Evolutionary conservation across 2,797 vertebrate species (phyloP), one percentile per base, ranked within the genome.

Genomic region (Myotis myotis): DNA sequence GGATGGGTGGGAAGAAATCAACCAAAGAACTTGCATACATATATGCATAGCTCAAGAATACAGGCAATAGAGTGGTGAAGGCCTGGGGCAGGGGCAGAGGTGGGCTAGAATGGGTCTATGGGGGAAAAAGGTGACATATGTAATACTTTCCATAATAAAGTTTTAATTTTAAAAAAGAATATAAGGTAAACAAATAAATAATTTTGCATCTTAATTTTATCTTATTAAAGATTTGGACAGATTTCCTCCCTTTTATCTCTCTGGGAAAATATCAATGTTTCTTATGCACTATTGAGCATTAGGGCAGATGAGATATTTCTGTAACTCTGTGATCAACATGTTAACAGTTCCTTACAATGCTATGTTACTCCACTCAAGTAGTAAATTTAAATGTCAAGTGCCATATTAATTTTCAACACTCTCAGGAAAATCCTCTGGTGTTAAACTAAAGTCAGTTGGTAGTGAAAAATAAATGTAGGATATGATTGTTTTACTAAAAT

Each of bases 151-250:
- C 28, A 62, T 62, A 62, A 62, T 62, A 6, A 62, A 62, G 12
- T 15, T 30, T 62, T 30, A 62, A 62, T 30, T 60, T 60, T 30
- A 15, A 85, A 75, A 97, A 96, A 83, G 55, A 1, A 92, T 78
- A 72, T 0, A 0, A 96, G 79, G 57, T 95, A 78, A 96, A 38
- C 11, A 20, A 96, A 93, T 22, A 70, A 83, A 78, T 81, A 96
- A 53, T 25, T 96, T 96, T 82, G 36, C 75, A 92, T 93, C 78
- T 90, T 88, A 60, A 23, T 87, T 93, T 44, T 60, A 68, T 85
- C 62, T 94, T 79, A 49, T 51, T 75, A 93, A 93, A 33, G 10
- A 49, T 76, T 86, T 3, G 38, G 28, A 93, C 30, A 86, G 19
- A 94, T 92, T 3, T 38, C 62, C 3, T 68, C 88, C 12, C 72